Evolutionary conservation across 2,888 invertebrate genomes (phyloP).

Genomic region (Anaspis maculata): DNA sequence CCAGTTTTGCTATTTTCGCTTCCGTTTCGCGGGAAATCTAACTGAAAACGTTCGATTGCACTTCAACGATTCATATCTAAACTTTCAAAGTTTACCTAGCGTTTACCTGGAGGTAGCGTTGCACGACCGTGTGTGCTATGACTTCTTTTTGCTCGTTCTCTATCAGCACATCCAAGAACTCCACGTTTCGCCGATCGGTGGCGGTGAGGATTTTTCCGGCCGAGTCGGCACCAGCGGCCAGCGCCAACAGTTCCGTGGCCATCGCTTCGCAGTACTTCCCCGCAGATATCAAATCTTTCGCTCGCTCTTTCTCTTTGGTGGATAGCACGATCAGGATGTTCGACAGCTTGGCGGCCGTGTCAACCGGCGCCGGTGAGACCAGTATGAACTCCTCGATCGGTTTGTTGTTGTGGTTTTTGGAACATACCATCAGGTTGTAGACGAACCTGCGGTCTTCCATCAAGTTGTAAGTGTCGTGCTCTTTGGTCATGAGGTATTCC

Average conservation of each 20-base stretch:
- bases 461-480: constrained; percentile 92
- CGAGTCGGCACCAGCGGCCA: constrained; percentile 90
- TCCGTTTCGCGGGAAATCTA: too few species aligned
- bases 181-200: constrained; percentile 87
- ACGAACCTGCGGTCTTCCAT: constrained; percentile 98
- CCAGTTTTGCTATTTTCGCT: too few species aligned
- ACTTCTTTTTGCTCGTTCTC: constrained; percentile 98
- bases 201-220: constrained; percentile 92
- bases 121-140: constrained; percentile 94
- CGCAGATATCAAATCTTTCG: constrained; percentile 91
- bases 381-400: constrained; percentile 97
- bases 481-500: constrained; percentile 92
- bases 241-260: constrained; percentile 91
- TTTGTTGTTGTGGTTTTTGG: constrained; percentile 90
- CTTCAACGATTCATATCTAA: too few species aligned
- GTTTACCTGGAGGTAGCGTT: constrained; percentile 86
- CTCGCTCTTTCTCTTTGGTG: constrained; percentile 95
- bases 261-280: constrained; percentile 95
- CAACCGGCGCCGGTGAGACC: constrained; percentile 98
- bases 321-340: constrained; percentile 83
- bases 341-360: constrained; percentile 95
- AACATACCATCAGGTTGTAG: constrained; percentile 96
- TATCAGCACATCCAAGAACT: constrained; percentile 92
- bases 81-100: constrained; percentile 38
- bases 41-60: too few species aligned